Evolutionary conservation across 2,113 vertebrate species (phyloP).

Genomic region (Gnathonemus longibarbis): DNA sequence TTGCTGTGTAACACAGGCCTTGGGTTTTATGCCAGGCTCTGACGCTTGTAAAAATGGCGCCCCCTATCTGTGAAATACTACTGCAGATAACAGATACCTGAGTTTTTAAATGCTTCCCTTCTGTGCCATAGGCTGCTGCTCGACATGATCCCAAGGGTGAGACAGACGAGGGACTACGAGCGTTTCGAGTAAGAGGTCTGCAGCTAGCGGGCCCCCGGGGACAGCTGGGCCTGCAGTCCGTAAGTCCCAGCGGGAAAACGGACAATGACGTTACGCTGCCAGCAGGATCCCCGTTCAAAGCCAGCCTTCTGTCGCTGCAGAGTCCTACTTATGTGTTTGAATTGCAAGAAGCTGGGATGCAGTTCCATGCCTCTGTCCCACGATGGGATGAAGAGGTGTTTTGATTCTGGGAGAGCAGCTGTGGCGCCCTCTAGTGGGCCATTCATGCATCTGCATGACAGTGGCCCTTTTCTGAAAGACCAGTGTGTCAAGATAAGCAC

Average conservation of each 20-base stretch:
- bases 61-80: neutral
- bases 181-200: slow-evolving; percentile 80
- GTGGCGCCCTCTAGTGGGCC: neutral
- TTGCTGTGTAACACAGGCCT: neutral
- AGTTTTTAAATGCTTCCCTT: neutral
- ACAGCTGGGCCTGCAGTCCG: neutral
- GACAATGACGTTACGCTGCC: slow-evolving; percentile 39
- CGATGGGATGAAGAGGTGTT: neutral
- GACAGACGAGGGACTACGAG: slow-evolving; percentile 88
- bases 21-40: too few relatives aligned
- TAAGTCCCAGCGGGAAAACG: slow-evolving; percentile 35
- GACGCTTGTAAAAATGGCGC: neutral
- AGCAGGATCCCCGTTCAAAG: slow-evolving; percentile 34
- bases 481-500: neutral
- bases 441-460: neutral
- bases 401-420: neutral
- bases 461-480: neutral
- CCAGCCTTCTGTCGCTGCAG: neutral
- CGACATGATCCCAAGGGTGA: slow-evolving; percentile 81
- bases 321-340: neutral
- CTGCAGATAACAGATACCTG: neutral
- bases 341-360: neutral
- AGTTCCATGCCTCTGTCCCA: neutral
- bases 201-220: neutral
- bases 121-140: slow-evolving; percentile 69